Evolutionary conservation across 2,113 vertebrate genomes (phyloP), one percentile per base, ranked within the genome.

Genomic region (Heterocephalus glaber): DNA sequence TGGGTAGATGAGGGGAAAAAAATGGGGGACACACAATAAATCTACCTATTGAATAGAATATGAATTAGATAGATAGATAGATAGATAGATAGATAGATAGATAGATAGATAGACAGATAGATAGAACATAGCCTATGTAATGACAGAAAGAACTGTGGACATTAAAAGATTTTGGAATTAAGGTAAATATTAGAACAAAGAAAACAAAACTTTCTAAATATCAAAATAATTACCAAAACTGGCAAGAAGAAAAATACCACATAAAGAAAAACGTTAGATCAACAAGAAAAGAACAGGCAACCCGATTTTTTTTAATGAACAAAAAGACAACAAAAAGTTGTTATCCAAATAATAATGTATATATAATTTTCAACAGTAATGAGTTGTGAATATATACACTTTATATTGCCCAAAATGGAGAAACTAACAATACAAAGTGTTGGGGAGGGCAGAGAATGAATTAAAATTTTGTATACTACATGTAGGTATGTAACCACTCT

Each of bases 131-230:
- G 44, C n/a, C 88, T 49, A 70, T 44, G 14, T 56, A 96, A 79
- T 28, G 7, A 77, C 52, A 80, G 66, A 33, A 16, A 24, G 2
- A 26, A 90, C 22, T 54, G 0, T 7, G 16, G 9, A 14, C 49
- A 28, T 70, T 90, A 44, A 80, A 74, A 93, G 6, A 35, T 76
- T 68, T 60, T 26, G 22, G 52, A 54, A 54, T 66, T 54, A 87
- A 90, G 35, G 56, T 56, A 88, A 84, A 58, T 80, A 60, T 24
- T 84, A 74, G 38, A 83, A 89, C 9, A 94, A 94, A 72, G 28
- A 93, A 61, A 89, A 61, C 12, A 56, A 88, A 88, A 84, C 35
- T 88, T 88, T 52, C 20, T 76, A 80, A 41, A 88, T 30, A 74
- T 26, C 68, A 85, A 61, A 89, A 54, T 8, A 68, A 68, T 30